Evolutionary conservation across 2,888 invertebrate genomes (phyloP).

Genomic region (Folsomia candida): DNA sequence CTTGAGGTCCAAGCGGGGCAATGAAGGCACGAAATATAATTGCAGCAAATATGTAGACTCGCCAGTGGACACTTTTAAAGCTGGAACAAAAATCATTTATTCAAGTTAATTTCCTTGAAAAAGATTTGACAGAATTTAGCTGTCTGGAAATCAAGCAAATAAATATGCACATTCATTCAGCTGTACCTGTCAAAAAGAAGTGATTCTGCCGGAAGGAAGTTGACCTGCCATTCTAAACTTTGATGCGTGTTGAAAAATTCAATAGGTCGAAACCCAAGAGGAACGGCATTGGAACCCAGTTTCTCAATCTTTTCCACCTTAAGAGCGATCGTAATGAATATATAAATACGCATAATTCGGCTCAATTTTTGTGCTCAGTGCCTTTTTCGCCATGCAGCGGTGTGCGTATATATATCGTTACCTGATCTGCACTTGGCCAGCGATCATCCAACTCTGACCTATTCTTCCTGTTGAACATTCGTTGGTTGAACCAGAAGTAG

Average conservation of each 20-base stretch:
- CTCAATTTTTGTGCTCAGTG: neutral
- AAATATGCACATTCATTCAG: too few relatives aligned
- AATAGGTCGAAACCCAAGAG: slow-evolving; percentile 67
- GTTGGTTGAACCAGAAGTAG: slow-evolving; percentile 22
- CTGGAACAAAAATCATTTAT: too few relatives aligned
- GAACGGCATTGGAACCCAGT: slow-evolving; percentile 69
- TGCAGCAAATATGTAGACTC: slow-evolving; percentile 68
- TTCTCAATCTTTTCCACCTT: slow-evolving; percentile 64
- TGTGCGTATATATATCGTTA: too few relatives aligned
- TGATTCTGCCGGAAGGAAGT: slow-evolving; percentile 73
- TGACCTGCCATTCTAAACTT: slow-evolving; percentile 73
- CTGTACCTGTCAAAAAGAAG: slow-evolving; percentile 67
- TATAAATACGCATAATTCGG: neutral
- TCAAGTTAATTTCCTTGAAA: too few relatives aligned
- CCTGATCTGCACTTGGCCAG: slow-evolving; percentile 15
- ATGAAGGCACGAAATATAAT: slow-evolving; percentile 70
- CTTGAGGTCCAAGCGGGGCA: slow-evolving; percentile 61
- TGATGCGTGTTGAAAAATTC: slow-evolving; percentile 63
- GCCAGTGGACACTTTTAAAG: slow-evolving; percentile 66
- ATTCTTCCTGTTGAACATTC: slow-evolving; percentile 14
- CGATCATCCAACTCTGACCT: neutral
- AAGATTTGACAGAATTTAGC: too few relatives aligned
- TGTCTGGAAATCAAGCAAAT: too few relatives aligned
- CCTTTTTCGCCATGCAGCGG: too few relatives aligned
- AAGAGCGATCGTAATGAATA: neutral